Percentiles rank a stretch among this genome's conserved stretches.
phyloP scores from a whole-genome alignment of 2,888 invertebrate genomes.

The Parelbella ahira region DNA sequence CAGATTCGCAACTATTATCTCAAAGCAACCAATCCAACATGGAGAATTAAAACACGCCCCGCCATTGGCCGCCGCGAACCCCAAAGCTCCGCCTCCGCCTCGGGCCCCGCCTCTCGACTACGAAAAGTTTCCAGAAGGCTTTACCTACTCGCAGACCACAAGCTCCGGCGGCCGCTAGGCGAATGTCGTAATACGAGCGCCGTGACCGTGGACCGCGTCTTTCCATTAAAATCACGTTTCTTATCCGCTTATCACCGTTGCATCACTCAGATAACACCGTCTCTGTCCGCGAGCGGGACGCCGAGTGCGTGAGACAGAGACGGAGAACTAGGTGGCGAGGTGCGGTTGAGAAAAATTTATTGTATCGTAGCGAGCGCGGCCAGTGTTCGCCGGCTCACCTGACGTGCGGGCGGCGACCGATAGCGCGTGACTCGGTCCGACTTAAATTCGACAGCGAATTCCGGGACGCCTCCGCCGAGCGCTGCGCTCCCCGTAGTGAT shows the following conservation, averaged over 20 bases:
- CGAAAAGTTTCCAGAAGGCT: slow-evolving; percentile 55
- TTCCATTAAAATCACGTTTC: slow-evolving; percentile 51
- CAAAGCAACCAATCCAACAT: slow-evolving; percentile 59
- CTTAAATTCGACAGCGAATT: too few species aligned
- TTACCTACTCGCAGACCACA: slow-evolving; percentile 48
- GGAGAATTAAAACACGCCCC: slow-evolving; percentile 34
- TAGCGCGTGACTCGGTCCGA: slow-evolving; percentile 39
- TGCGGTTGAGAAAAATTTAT: slow-evolving; percentile 64
- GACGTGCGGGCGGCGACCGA: slow-evolving; percentile 64
- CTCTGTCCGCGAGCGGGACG: slow-evolving; percentile 39
- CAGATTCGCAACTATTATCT: slow-evolving; percentile 76
- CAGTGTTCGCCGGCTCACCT: slow-evolving; percentile 67
- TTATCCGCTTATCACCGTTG: slow-evolving; percentile 52
- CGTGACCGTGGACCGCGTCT: slow-evolving; percentile 40
- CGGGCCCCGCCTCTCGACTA: slow-evolving; percentile 71
- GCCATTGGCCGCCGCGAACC: slow-evolving; percentile 49
- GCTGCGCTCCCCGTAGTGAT: too few species aligned
- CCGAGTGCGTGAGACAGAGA: slow-evolving; percentile 49
- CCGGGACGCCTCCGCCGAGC: too few species aligned
- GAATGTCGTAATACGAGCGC: slow-evolving; percentile 40
- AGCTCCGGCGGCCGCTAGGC: slow-evolving; percentile 43
- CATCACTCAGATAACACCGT: slow-evolving; percentile 50
- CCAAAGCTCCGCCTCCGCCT: slow-evolving; percentile 71
- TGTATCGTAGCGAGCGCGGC: slow-evolving; percentile 43
- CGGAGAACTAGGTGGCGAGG: slow-evolving; percentile 59